Base-by-base conservation (phyloP, 2,888 invertebrate species). In the Philereme transversata region DNA sequence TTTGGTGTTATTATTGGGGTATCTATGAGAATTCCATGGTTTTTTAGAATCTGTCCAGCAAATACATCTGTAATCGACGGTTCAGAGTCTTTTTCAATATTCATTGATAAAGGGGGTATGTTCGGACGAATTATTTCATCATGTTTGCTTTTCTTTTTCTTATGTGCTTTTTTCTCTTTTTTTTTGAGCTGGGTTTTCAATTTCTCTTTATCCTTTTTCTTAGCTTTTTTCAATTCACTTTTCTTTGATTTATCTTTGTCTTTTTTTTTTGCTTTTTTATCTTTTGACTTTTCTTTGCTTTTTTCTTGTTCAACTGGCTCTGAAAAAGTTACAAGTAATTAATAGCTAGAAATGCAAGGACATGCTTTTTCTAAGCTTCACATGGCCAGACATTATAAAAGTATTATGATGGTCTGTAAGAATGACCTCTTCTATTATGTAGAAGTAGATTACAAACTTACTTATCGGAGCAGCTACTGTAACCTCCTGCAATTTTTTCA, bases 401-500 rank as follows among this genome's bases (percentile, higher is more conserved):
- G 22, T 22, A 22, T 22, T 22, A 22, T 22, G n/a, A 22, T 22
- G 22, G 22, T 22, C 1, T 22, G 22, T 22, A 22, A 22, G 22
- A 22, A 22, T 22, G 22, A 22, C 22, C 22, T 22, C 1, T 22
- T 1, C 22, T 22, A 22, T 22, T n/a, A n/a, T n/a, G n/a, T n/a
- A n/a, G n/a, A n/a, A n/a, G n/a, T n/a, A n/a, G n/a, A n/a, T n/a
- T n/a, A n/a, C n/a, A n/a, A n/a, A n/a, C 87, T 72, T 78, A 90
- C 90, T 86, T 22, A 86, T 46, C 2, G 88, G 88, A 35, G 94
- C 87, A 54, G 89, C 93, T 7, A 97, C 94, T 0, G 97, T 97
- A 8, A 97, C 97, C 83, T 97, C 96, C 77, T 97, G 97, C 11
- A 97, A 86, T 79, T 97, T 97, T 75, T 97, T 96, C 41, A 97